Conservation (phyloP, 2,888 invertebrate genomes). For the Stenurella melanura region DNA sequence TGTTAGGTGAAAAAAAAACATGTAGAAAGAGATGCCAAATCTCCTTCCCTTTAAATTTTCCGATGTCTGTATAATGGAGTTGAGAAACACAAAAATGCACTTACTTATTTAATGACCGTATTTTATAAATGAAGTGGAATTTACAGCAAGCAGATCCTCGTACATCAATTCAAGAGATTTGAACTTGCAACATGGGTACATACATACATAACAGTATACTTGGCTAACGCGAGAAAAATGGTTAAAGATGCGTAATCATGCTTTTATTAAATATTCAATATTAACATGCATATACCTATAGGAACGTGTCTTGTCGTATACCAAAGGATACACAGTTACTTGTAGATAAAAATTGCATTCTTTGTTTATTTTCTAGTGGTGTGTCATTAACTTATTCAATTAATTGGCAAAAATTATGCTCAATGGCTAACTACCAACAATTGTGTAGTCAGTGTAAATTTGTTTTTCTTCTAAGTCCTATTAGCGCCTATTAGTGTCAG, state of each 20-base stretch:
- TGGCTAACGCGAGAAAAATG: constrained; percentile 51
- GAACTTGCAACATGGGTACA: constrained; percentile 40
- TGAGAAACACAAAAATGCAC: no score
- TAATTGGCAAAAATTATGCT: not conserved
- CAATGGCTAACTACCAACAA: not conserved
- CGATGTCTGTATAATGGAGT: no score
- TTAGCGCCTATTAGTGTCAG: not conserved
- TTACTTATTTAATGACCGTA: not conserved
- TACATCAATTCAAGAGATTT: constrained; percentile 30
- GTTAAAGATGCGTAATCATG: constrained; percentile 48
- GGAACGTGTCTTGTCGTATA: constrained; percentile 9
- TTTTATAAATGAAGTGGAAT: not conserved
- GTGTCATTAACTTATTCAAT: constrained; percentile 19
- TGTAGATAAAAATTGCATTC: constrained; percentile 20
- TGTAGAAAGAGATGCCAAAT: no score
- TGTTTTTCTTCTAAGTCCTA: not conserved
- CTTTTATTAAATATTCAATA: constrained; percentile 52
- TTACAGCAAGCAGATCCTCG: constrained; percentile 5
- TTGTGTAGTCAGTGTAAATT: not conserved
- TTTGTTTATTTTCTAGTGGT: constrained; percentile 13
- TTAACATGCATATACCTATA: constrained; percentile 39
- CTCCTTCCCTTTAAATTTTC: no score
- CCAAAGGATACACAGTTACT: constrained; percentile 32
- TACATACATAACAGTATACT: constrained; percentile 49
- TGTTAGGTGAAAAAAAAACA: no score